Percentiles rank a stretch among this genome's conserved stretches.
phyloP scores from a whole-genome alignment of 2,888 invertebrate species.

The Pammene fasciana region DNA sequence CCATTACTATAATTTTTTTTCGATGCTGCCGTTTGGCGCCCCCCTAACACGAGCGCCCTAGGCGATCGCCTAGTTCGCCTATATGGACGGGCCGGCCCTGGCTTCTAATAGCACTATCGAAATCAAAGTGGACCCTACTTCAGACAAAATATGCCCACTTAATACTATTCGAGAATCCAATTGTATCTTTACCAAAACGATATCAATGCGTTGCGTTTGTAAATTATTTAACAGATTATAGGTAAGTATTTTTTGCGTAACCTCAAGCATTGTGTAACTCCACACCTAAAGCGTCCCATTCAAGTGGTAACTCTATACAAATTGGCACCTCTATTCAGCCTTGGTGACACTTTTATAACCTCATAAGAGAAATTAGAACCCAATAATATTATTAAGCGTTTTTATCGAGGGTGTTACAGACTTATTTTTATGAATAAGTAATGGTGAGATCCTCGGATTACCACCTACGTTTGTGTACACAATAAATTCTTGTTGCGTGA shows the following conservation, averaged over 20 bases:
- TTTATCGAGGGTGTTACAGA: conserved; percentile 54
- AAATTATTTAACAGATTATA: conserved; percentile 61
- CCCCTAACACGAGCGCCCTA: too few relatives aligned
- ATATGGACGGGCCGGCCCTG: too few relatives aligned
- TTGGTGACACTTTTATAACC: conserved; percentile 79
- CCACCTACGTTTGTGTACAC: conserved; percentile 82
- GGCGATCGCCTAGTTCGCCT: too few relatives aligned
- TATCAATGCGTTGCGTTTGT: conserved; percentile 16
- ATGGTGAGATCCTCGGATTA: conserved; percentile 68
- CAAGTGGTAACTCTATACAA: conserved; percentile 71
- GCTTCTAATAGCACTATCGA: conserved; percentile 17
- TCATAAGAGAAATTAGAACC: conserved; percentile 82
- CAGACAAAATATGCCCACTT: conserved; percentile 37
- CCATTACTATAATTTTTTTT: too few relatives aligned
- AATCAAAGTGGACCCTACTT: conserved; percentile 32
- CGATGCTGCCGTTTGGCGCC: too few relatives aligned
- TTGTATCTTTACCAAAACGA: conserved; percentile 22
- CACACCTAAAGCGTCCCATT: conserved; percentile 64
- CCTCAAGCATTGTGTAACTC: conserved; percentile 62
- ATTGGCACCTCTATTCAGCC: conserved; percentile 77
- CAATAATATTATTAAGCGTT: conserved; percentile 79
- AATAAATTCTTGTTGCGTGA: conserved; percentile 79
- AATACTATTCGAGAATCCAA: conserved; percentile 23
- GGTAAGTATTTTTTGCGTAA: conserved; percentile 59
- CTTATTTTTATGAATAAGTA: conserved; percentile 65